These are phyloP conservation scores for Eupithecia pulchellata DNA, from an alignment of 2,888 invertebrate genomes.

Conservation along the genomic window DNA sequence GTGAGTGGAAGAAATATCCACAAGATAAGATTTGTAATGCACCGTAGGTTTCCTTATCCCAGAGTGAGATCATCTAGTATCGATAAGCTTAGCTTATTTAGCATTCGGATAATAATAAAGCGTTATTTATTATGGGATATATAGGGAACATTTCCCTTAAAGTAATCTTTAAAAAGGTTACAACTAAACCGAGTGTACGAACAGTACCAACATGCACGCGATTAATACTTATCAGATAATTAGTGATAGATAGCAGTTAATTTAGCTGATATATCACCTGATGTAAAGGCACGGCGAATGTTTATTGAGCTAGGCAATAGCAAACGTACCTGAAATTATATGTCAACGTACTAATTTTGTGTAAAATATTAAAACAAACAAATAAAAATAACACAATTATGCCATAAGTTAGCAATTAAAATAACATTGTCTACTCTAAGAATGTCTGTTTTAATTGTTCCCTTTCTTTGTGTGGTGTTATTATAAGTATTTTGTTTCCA, in stretches of 20 bases:
- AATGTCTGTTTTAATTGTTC: too few relatives aligned
- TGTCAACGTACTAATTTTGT: too few relatives aligned
- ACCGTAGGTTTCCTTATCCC: too few relatives aligned
- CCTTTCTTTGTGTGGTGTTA: too few relatives aligned
- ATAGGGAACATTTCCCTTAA: too few relatives aligned
- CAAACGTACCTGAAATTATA: too few relatives aligned
- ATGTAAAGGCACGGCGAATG: neutral
- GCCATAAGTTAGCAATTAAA: too few relatives aligned
- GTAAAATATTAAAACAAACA: too few relatives aligned
- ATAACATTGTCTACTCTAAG: too few relatives aligned
- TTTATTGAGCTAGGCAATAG: neutral
- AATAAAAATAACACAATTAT: too few relatives aligned
- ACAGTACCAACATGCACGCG: neutral
- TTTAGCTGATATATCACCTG: neutral
- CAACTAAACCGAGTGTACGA: neutral
- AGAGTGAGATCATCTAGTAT: neutral
- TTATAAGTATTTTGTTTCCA: too few relatives aligned
- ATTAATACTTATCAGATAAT: neutral
- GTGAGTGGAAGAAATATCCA: neutral
- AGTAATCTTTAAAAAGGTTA: neutral
- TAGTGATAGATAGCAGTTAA: neutral
- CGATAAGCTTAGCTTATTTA: neutral
- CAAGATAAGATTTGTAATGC: too few relatives aligned
- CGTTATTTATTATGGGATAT: neutral
- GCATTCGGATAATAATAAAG: neutral